phyloP scores from a whole-genome alignment of 2,113 vertebrate species.

The Mormyrus iriodes region DNA sequence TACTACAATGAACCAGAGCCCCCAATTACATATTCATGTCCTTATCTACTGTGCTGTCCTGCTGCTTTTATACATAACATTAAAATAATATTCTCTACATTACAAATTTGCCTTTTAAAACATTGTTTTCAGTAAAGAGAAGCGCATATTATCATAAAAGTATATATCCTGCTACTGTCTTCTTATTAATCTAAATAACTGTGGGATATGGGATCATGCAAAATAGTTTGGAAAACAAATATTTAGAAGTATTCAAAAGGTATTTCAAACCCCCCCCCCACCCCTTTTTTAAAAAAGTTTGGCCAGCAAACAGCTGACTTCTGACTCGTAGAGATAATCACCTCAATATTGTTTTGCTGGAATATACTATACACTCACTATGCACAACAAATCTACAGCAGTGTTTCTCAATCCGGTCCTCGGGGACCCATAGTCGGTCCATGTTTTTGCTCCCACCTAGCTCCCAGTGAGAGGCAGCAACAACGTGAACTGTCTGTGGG shows the following conservation, averaged over 20 bases:
- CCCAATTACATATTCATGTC: conserved; percentile 1
- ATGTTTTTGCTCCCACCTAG: not conserved
- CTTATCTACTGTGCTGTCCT: not conserved
- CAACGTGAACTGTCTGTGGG: not conserved
- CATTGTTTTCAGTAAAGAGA: not conserved
- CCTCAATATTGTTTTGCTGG: not conserved
- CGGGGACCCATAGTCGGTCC: not conserved
- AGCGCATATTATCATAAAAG: not conserved
- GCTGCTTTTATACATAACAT: not conserved
- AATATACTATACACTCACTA: not conserved
- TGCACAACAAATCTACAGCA: not conserved
- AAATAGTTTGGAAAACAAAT: not conserved
- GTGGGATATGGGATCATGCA: not conserved
- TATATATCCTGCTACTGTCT: not conserved
- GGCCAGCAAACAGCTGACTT: not conserved
- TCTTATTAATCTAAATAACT: not conserved
- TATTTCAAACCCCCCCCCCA: not conserved
- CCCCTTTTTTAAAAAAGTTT: not conserved
- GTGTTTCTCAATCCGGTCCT: not conserved
- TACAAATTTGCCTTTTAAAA: not conserved
- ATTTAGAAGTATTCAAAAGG: not conserved
- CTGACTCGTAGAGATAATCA: not conserved
- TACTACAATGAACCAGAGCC: not conserved
- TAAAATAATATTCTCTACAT: not conserved
- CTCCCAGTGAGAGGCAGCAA: too few species aligned